phyloP scores from a whole-genome alignment of 2,888 invertebrate species.

The Phyllotreta striolata region DNA sequence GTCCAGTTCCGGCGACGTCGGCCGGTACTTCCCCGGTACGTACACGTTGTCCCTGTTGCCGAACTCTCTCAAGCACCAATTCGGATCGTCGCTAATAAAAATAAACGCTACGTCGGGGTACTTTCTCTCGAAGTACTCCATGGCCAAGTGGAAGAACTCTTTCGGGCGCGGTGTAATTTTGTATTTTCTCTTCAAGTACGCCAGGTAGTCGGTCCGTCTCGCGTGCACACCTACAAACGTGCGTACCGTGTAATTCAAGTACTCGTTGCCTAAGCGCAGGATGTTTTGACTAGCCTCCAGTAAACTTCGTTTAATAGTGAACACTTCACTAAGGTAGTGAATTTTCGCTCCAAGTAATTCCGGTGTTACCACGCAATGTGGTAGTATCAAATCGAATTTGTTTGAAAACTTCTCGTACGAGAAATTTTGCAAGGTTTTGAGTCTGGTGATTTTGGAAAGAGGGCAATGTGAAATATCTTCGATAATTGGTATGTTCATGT shows the following conservation, averaged over 20 bases:
- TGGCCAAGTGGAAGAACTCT: constrained; percentile 60
- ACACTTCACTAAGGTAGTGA: constrained; percentile 66
- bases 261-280: constrained; percentile 37
- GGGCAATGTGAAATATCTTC: constrained; percentile 66
- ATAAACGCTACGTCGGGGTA: constrained; percentile 60
- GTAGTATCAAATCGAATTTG: constrained; percentile 66
- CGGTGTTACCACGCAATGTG: constrained; percentile 64
- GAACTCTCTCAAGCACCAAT: constrained; percentile 61
- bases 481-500: constrained; percentile 65
- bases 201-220: constrained; percentile 66
- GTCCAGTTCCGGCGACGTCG: constrained; percentile 60
- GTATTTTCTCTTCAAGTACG: constrained; percentile 64
- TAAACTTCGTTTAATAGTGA: constrained; percentile 63
- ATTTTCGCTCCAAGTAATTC: constrained; percentile 66
- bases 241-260: constrained; percentile 6
- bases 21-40: constrained; percentile 57
- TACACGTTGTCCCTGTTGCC: constrained; percentile 56
- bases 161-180: constrained; percentile 59
- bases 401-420: constrained; percentile 65
- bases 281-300: constrained; percentile 60
- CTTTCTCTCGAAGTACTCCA: constrained; percentile 60
- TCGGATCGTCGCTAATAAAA: constrained; percentile 63
- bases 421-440: constrained; percentile 53
- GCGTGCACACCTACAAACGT: constrained; percentile 67
- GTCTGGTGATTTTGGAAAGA: constrained; percentile 50